Percentiles rank a stretch among this genome's conserved stretches.
Evolutionary conservation across 1,140 invertebrate genomes (phyloP).

Genomic region (Oryzaephilus surinamensis): DNA sequence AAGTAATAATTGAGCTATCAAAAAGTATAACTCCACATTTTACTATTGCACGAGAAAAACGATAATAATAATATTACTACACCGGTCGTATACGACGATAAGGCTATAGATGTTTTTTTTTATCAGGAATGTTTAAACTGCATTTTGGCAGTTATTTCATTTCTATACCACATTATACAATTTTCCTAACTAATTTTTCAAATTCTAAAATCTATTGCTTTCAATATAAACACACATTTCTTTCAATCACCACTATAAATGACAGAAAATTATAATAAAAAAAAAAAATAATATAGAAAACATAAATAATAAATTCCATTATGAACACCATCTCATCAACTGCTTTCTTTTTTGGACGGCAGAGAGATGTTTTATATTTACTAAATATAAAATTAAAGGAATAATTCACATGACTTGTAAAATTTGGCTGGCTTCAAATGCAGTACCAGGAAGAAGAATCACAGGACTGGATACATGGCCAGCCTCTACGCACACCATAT

Average conservation of each 20-base stretch:
- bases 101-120: constrained; percentile 29
- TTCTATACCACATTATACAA: constrained; percentile 11
- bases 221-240: constrained; percentile 8
- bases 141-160: constrained; percentile 2
- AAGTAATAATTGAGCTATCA: constrained; percentile 23
- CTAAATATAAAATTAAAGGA: no score
- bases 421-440: constrained; percentile 80
- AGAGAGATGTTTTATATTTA: neutral
- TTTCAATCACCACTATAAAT: constrained; percentile 6
- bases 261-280: neutral
- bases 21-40: constrained; percentile 19
- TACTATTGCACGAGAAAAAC: constrained; percentile 29
- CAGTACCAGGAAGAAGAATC: constrained; percentile 72
- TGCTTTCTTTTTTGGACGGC: constrained; percentile 4
- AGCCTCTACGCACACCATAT: constrained; percentile 92
- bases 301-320: constrained; percentile 1
- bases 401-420: constrained; percentile 52
- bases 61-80: constrained; percentile 19
- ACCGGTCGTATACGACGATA: constrained; percentile 30
- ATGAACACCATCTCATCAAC: neutral
- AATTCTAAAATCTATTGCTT: constrained; percentile 14
- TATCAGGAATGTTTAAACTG: constrained; percentile 20
- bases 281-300: neutral
- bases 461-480: constrained; percentile 80
- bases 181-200: constrained; percentile 8